Evolutionary conservation across 2,888 invertebrate species (phyloP).

Genomic region (Phalera bucephala): DNA sequence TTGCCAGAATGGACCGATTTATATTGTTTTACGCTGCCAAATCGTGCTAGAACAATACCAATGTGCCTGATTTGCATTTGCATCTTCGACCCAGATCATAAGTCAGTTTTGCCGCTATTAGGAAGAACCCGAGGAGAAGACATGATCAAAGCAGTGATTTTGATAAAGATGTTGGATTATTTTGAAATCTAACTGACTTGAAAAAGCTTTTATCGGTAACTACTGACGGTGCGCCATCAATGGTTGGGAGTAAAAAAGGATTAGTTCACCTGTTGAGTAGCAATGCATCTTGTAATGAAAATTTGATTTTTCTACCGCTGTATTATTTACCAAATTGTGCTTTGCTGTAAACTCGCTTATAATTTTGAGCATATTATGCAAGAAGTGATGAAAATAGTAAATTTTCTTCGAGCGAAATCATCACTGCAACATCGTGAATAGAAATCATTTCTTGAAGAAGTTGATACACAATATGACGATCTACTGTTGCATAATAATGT

Average conservation of each 20-base stretch:
- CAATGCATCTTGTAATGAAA: conserved; percentile 9
- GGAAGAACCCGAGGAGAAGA: conserved; percentile 17
- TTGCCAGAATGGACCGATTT: conserved; percentile 8
- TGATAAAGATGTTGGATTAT: no score
- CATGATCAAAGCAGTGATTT: conserved; percentile 9
- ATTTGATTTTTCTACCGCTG: conserved; percentile 15
- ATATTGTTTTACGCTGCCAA: conserved; percentile 7
- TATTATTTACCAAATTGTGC: conserved; percentile 20
- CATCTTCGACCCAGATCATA: conserved; percentile 19
- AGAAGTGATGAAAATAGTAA: conserved; percentile 17
- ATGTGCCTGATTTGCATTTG: conserved; percentile 6
- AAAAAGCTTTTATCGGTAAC: conserved; percentile 14
- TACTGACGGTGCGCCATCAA: conserved; percentile 10
- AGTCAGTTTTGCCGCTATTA: conserved; percentile 16
- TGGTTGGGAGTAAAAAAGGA: no score
- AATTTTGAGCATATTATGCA: conserved; percentile 13
- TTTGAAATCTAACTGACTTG: conserved; percentile 9
- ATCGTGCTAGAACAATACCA: conserved; percentile 4
- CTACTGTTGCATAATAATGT: conserved; percentile 14
- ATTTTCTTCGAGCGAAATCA: conserved; percentile 9
- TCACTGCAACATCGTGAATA: conserved; percentile 7
- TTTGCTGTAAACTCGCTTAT: conserved; percentile 15
- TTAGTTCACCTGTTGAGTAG: conserved; percentile 10
- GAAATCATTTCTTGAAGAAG: conserved; percentile 3
- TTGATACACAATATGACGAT: conserved; percentile 9